Base-by-base conservation (phyloP, 2,113 vertebrate species). In the Dicerorhinus sumatrensis region DNA sequence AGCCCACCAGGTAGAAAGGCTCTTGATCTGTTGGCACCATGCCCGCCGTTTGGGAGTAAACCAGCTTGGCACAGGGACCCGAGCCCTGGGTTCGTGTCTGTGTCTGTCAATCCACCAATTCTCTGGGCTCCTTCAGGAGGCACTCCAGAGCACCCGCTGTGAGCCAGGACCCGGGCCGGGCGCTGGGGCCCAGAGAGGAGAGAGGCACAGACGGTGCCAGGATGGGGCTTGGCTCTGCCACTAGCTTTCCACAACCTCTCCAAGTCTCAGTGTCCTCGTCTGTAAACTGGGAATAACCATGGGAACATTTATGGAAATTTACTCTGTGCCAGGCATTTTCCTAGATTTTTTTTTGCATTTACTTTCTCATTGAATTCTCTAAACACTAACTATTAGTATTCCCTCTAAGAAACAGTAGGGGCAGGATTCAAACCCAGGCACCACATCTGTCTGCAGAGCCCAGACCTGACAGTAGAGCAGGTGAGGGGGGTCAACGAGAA, bases 361-460 rank as follows among this genome's bases (percentile, higher is more conserved):
- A 27, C 60, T 88, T 95, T 91, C 48, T 93, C 70, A 14, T 51
- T 72, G 83, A 90, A 79, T 67, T 85, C 62, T 96, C 70, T 76
- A 20, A 76, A 42, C 1, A 8, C 10, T 17, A 67, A 29, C 72
- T 20, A 39, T 51, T 42, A 25, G 39, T 25, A 56, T 65, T 91
- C 18, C 46, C 94, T 77, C 76, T 72, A 67, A 93, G 84, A 92
- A 70, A 67, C 18, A 48, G 21, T 7, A 27, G 42, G 46, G 11
- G 73, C 6, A 23, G 42, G 23, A 65, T 72, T 93, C 31, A 79
- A 88, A 91, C 29, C 11, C 36, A 62, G 72, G 46, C 63, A 9
- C 8, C 17, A 56, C 62, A 10, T 60, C 3, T 48, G n/a, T 31
- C 63, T 25, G 27, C 56, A 48, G 36, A 92, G 21, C n/a, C 51